phyloP scores from a whole-genome alignment of 2,113 vertebrate species.

The Neodon shergylaensis region DNA sequence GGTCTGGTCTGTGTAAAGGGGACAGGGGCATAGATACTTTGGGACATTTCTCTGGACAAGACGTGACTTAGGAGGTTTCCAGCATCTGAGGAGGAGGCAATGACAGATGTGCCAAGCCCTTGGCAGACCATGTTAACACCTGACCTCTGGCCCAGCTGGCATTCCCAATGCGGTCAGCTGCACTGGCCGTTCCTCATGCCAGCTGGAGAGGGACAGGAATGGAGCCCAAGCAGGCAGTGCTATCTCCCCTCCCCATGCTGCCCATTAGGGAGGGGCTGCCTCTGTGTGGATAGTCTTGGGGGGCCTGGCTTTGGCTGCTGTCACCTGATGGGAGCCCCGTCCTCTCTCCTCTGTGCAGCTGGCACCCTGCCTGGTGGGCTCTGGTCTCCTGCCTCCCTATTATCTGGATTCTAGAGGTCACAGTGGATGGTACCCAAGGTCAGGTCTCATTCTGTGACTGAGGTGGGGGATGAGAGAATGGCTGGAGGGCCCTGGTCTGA shows the following conservation, averaged over 20 bases:
- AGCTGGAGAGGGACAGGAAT: neutral
- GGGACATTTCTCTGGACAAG: neutral
- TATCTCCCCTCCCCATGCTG: too few relatives aligned
- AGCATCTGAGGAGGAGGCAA: neutral
- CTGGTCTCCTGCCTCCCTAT: neutral
- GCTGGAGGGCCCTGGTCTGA: neutral
- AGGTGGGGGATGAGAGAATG: too few relatives aligned
- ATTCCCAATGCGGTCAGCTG: neutral
- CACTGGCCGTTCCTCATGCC: neutral
- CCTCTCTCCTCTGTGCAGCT: neutral
- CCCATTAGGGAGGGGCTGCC: neutral
- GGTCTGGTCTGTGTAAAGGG: neutral
- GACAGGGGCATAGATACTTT: neutral
- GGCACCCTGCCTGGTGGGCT: neutral
- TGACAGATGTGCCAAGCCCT: neutral
- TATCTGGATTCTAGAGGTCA: neutral
- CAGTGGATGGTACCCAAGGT: too few relatives aligned
- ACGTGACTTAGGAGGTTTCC: neutral
- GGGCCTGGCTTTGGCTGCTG: neutral
- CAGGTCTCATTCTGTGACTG: neutral
- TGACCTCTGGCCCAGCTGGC: slow-evolving; percentile 72
- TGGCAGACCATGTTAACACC: neutral
- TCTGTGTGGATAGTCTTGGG: neutral
- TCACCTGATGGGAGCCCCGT: neutral
- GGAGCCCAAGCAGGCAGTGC: neutral